phyloP scores from a whole-genome alignment of 2,797 vertebrate genomes.

The Gallinago stenura region DNA sequence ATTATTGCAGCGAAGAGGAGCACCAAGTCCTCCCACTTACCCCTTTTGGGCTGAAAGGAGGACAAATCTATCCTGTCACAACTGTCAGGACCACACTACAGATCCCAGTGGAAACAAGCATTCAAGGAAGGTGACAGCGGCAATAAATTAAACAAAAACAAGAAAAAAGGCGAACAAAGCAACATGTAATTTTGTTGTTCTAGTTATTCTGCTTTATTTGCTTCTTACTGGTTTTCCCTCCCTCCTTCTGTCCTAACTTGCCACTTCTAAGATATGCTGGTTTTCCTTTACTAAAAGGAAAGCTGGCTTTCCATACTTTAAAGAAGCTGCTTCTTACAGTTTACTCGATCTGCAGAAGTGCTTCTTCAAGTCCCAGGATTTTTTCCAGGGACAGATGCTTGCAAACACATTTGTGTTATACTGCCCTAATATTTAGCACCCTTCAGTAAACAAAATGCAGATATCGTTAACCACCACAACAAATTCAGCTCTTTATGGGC shows the following conservation, averaged over 20 bases:
- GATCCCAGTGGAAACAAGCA: background rate
- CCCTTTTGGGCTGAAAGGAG: background rate
- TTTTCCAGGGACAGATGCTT: background rate
- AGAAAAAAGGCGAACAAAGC: background rate
- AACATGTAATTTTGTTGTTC: background rate
- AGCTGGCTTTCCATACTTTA: background rate
- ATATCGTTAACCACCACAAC: background rate
- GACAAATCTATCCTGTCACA: background rate
- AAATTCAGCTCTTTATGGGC: constrained; percentile 6
- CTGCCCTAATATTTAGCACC: background rate
- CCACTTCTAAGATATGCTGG: background rate
- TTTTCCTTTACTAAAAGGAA: no score
- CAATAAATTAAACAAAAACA: background rate
- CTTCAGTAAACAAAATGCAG: background rate
- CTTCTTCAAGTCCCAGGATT: background rate
- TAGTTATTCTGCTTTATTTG: background rate
- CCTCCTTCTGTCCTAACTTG: background rate
- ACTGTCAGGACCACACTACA: background rate
- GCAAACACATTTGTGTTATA: background rate
- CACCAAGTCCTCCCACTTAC: background rate
- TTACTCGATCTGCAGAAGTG: background rate
- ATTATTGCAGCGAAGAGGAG: background rate
- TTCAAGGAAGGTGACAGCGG: background rate
- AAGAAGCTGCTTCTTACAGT: background rate
- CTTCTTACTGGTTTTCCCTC: background rate